These are phyloP conservation scores for Puffinus mauretanicus DNA, from an alignment of 2,113 vertebrate genomes.

Conservation along the genomic window DNA sequence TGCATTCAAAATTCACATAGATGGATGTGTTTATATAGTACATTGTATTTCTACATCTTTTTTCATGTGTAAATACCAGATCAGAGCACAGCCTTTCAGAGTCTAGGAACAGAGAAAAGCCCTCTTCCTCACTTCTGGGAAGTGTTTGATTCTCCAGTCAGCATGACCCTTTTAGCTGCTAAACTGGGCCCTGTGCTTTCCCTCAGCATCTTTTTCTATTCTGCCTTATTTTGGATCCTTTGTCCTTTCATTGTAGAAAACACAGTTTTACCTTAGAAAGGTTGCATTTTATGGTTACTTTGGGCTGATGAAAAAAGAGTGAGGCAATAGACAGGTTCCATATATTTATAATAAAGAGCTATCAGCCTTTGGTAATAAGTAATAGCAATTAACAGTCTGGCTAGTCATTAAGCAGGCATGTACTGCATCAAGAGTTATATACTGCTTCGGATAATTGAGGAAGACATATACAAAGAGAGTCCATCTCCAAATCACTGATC, in stretches of 20 bases:
- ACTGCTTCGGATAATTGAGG: neutral
- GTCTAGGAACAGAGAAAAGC: neutral
- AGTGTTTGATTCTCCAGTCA: neutral
- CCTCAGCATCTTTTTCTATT: neutral
- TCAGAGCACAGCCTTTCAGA: neutral
- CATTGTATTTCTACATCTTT: neutral
- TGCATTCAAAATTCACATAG: neutral
- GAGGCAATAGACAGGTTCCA: neutral
- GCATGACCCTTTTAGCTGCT: fast-evolving
- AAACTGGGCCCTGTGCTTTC: neutral
- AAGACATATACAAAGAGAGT: neutral
- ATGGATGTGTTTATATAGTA: neutral
- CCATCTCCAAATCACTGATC: neutral
- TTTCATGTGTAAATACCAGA: neutral
- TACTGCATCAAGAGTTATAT: neutral
- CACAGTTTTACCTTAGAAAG: neutral
- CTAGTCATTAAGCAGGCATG: neutral
- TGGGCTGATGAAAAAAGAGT: neutral
- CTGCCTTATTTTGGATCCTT: neutral
- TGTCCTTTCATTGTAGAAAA: neutral
- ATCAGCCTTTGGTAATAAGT: neutral
- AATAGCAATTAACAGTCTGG: neutral
- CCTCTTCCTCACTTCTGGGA: neutral
- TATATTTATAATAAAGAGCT: neutral
- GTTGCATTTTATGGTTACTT: neutral